Percentiles rank a stretch among this genome's conserved stretches.
Conservation (phyloP, 2,113 vertebrate species). For the Laticauda laticaudata region DNA sequence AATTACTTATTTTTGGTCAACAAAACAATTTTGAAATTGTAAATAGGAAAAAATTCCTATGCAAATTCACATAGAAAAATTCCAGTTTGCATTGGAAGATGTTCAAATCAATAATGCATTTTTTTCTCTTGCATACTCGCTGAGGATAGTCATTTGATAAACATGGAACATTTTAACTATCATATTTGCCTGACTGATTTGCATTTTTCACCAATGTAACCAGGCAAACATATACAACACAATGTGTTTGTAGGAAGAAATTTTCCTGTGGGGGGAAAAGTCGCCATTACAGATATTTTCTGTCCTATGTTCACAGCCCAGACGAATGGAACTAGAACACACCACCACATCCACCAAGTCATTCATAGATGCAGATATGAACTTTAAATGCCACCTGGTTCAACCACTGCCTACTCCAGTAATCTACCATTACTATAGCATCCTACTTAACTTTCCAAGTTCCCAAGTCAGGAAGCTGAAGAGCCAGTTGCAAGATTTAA, state of each 20-base stretch:
- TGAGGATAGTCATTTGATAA: background rate
- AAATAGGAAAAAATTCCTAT: background rate
- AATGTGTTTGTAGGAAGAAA: background rate
- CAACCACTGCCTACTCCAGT: background rate
- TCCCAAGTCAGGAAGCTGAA: background rate
- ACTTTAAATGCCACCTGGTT: background rate
- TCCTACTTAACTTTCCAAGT: background rate
- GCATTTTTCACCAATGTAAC: background rate
- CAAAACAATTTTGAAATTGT: background rate
- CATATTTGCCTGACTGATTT: background rate
- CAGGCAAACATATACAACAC: background rate
- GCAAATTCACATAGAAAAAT: background rate
- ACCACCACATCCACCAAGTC: background rate
- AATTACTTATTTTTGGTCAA: background rate
- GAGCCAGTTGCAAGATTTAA: background rate
- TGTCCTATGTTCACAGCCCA: background rate
- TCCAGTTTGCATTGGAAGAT: background rate
- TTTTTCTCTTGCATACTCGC: background rate
- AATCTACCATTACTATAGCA: background rate
- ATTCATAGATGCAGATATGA: background rate
- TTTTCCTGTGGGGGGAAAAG: background rate
- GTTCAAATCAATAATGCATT: background rate
- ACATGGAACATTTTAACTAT: background rate
- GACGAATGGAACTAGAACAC: background rate
- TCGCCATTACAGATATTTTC: background rate